Evolutionary conservation across 2,113 vertebrate genomes (phyloP), one percentile per base, ranked within the genome.

Genomic region (Clarias magur): DNA sequence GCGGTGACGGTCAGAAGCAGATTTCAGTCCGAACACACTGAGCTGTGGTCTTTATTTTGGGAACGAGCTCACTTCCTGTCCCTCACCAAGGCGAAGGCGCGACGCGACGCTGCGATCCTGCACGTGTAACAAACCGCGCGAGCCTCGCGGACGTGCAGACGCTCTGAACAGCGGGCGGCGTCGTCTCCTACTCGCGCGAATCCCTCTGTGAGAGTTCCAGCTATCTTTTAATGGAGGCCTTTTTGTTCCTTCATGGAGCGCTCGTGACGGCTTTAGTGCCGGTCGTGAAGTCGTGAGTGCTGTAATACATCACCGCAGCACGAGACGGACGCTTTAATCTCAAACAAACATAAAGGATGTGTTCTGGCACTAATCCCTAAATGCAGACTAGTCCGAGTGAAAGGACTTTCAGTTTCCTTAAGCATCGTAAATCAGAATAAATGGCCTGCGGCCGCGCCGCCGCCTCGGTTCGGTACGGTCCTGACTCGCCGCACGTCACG

Each of bases 401-500:
- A 53, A 80, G 57, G 72, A 21, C 85, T 83, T 88, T 84, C 57
- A 79, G 67, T 78, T 89, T 89, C 86, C 85, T 88, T 67, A 83
- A 27, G 53, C 78, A 73, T 63, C 76, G 76, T 86, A 82, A 89
- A 57, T 56, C 57, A 75, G 38, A 78, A 80, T 83, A 86, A 90
- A 89, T 75, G 30, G 19, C 59, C 82, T 83, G 17, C 53, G 70
- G 70, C 76, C 57, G n/a, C 42, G 72, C 11, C 38, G 79, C 54
- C 27, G 38, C 62, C 70, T 15, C 11, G 80, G 30, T 82, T 48
- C 86, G 57, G 62, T 11, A 0, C 34, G 56, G 34, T 62, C 63
- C 75, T 60, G 75, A 62, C 81, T 54, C 60, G 54, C 30, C 63
- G n/a, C 68, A 63, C n/a, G 70, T 76, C 78, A n/a, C 56, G 9